Evolutionary conservation across 2,888 invertebrate species (phyloP), one percentile per base, ranked within the genome.

Genomic region (Dichetophora obliterata): DNA sequence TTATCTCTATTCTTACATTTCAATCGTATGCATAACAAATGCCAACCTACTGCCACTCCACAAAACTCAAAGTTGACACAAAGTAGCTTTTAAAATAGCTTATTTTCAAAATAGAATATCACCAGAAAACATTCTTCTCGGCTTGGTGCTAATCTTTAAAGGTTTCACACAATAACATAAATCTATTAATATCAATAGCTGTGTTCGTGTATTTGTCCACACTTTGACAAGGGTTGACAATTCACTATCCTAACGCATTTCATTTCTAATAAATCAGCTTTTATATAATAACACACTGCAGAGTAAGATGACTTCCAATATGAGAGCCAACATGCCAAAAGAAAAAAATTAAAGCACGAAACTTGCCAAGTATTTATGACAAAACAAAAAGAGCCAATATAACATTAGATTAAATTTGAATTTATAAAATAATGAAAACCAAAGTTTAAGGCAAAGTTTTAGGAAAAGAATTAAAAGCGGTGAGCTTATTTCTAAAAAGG

Each of bases 231-330:
- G 80, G 79, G 80, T 80, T 78, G 75, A 73, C 77, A 79, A 77
- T 80, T 76, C 78, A 77, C 75, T 78, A 78, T 79, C 78, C 73
- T 78, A 78, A 79, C 79, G 78, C 75, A 76, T 78, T 80, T 75
- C 75, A 59, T 69, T 78, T 76, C 77, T 76, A 75, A 76, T 79
- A 79, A 80, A 77, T 80, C 78, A 79, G 77, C 75, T 69, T 76
- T 76, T 75, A 70, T 48, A 68, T 68, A 68, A 68, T 68, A 68
- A 34, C 50, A 27, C 24, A 50, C 37, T 24, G 50, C 24, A 48
- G 27, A 22, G 16, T 68, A 27, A 27, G 48, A 3, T 50, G 43
- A 43, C 43, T 43, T 43, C 43, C 43, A 14, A 1, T 43, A 43
- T 43, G 2, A 43, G 43, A 43, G 43, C 43, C 43, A 43, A 11